phyloP scores from a whole-genome alignment of 1,140 invertebrate genomes.

The Aphaenogaster rudis region DNA sequence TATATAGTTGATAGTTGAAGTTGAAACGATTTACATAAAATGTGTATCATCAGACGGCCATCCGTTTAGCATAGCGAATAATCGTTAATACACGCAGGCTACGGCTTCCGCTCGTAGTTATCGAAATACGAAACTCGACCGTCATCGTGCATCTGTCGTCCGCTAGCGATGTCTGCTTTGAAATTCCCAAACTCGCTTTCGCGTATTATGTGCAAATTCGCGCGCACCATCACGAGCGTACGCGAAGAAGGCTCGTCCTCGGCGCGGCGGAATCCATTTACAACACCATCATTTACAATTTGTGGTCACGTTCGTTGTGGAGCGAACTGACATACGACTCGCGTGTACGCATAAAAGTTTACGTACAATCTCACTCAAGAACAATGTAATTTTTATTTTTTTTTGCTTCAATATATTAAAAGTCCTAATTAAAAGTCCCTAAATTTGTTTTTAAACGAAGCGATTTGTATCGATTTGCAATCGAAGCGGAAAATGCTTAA shows the following conservation, averaged over 20 bases:
- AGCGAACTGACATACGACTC: conserved; percentile 30
- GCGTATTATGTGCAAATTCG: conserved; percentile 77
- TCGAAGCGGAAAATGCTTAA: neutral
- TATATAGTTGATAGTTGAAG: neutral
- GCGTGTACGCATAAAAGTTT: neutral
- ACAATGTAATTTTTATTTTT: neutral
- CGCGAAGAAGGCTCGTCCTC: neutral
- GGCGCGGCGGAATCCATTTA: neutral
- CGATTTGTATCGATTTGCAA: neutral
- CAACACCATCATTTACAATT: conserved; percentile 59
- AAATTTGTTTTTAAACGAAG: neutral
- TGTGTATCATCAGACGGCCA: neutral
- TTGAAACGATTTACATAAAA: conserved; percentile 40
- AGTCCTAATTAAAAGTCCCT: no score
- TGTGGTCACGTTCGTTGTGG: neutral
- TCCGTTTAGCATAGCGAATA: neutral
- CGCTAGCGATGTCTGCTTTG: conserved; percentile 20
- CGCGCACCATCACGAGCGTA: neutral
- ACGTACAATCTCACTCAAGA: neutral
- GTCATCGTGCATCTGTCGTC: conserved; percentile 30
- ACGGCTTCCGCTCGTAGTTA: neutral
- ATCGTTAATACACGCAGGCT: conserved; percentile 12
- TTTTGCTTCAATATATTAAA: neutral
- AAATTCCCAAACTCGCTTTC: conserved; percentile 63
- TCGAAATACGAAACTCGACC: conserved; percentile 37